Base-by-base conservation (phyloP, 1,140 invertebrate genomes). In the Diorhabda sublineata region DNA sequence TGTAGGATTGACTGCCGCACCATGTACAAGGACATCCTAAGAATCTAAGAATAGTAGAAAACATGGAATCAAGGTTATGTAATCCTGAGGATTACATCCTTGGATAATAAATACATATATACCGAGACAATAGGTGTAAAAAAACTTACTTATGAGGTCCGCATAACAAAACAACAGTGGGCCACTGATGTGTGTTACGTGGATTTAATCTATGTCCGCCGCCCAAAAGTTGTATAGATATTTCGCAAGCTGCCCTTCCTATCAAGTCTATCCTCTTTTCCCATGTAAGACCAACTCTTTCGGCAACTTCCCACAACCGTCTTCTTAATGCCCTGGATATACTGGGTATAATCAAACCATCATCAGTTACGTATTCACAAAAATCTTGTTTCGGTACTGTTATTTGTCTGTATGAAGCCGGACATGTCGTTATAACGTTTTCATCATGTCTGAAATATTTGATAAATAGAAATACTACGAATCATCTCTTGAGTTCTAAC, bases 111-210 rank as follows among this genome's bases (percentile, higher is more conserved):
- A 26, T 26, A 26, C 26, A 26, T 1, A 26, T 26, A 26, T 26
- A 26, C 26, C 26, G 26, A 26, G 26, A 26, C 26, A 26, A 26
- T 26, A 26, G 26, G 26, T 26, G 26, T 26, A 26, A 26, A 26
- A 26, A 26, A 26, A 26, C 58, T 72, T 84, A 81, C 76, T 85
- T 80, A 75, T 91, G 87, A 3, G 87, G 83, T 3, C 90, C 92
- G 81, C 90, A 92, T 3, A 95, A 80, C 3, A 92, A 85, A 41
- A 91, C 88, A 26, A 94, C 90, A 8, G 86, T 88, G 41, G 92
- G 92, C 82, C 87, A 87, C 77, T 94, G 93, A 77, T 95, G 93
- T 11, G 85, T 85, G 79, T 94, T 95, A 67, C 89, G 87, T n/a
- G 91, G 92, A 75, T 90, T 90, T 59, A 94, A 81, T 56, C 89